Percentiles rank a stretch among this genome's conserved stretches.
These are phyloP conservation scores for Rana temporaria DNA, from an alignment of 2,113 vertebrate species.

Conservation along the genomic window DNA sequence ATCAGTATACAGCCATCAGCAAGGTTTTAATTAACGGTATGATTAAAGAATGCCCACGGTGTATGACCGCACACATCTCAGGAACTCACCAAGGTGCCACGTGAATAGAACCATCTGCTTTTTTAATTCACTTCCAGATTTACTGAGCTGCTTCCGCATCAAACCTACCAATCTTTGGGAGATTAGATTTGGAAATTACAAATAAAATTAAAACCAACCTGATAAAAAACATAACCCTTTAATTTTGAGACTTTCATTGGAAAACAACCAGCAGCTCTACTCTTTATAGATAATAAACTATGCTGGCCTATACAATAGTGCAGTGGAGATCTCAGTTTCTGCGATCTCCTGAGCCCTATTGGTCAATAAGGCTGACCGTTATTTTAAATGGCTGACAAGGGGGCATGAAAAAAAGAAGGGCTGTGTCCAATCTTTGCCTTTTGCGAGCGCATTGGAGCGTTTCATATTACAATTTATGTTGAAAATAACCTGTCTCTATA, in stretches of 20 bases:
- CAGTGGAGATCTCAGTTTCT: too few relatives aligned
- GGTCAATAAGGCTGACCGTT: too few relatives aligned
- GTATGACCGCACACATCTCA: constrained; percentile 43
- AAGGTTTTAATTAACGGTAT: constrained; percentile 53
- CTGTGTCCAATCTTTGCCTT: too few relatives aligned
- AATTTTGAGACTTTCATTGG: not conserved
- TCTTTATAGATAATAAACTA: too few relatives aligned
- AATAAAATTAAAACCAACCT: constrained; percentile 13
- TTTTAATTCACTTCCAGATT: constrained; percentile 42
- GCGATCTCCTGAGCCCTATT: too few relatives aligned
- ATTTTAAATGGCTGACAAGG: too few relatives aligned
- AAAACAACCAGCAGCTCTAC: too few relatives aligned
- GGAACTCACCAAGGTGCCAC: constrained; percentile 34
- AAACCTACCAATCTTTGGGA: constrained; percentile 13
- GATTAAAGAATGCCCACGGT: constrained; percentile 51
- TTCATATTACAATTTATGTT: too few relatives aligned
- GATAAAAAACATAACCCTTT: constrained; percentile 23
- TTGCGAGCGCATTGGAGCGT: too few relatives aligned
- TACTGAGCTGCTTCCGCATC: not conserved
- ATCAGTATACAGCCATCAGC: constrained; percentile 52
- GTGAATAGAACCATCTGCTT: constrained; percentile 47
- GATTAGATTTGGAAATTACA: constrained; percentile 19
- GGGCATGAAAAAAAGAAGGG: too few relatives aligned
- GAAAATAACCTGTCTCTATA: too few relatives aligned
- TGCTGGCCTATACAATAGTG: too few relatives aligned